These are phyloP conservation scores for Orbicella faveolata DNA, from an alignment of 64 coral and sea anemone genomes.

Conservation along the genomic window DNA sequence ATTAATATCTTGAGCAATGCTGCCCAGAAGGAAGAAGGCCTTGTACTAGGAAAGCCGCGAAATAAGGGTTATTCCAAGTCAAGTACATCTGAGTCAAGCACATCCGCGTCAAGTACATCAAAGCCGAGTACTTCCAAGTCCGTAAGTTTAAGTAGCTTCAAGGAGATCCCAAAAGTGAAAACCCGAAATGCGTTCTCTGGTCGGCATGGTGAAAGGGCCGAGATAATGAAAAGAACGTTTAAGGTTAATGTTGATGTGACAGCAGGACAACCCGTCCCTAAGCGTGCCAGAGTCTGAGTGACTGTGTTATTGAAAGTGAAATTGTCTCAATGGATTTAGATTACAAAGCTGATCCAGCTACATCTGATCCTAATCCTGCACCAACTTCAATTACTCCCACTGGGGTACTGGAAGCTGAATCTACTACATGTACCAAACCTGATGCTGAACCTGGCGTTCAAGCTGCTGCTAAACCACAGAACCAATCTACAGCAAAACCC, in stretches of 20 bases:
- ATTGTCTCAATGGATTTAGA: slow-evolving; percentile 27
- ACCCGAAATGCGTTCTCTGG: not conserved
- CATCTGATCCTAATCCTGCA: not conserved
- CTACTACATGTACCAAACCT: not conserved
- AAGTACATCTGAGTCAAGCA: no score
- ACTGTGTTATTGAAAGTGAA: not conserved
- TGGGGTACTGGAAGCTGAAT: not conserved
- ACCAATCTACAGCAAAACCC: not conserved
- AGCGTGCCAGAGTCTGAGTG: slow-evolving; percentile 1
- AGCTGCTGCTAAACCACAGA: not conserved
- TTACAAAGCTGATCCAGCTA: not conserved
- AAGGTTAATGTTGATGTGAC: not conserved
- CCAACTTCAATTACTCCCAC: not conserved
- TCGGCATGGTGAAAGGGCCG: not conserved
- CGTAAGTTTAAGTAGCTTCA: not conserved
- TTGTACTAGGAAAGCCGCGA: no score
- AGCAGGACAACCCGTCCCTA: slow-evolving; percentile 7
- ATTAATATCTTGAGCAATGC: no score
- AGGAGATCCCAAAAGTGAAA: not conserved
- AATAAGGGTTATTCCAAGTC: no score
- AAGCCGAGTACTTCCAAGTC: not conserved
- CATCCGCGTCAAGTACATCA: no score
- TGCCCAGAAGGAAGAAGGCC: no score
- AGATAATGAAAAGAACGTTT: not conserved
- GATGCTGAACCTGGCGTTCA: not conserved